These are phyloP conservation scores for Thereva nobilitata DNA, from an alignment of 2,888 invertebrate species.

Conservation along the genomic window DNA sequence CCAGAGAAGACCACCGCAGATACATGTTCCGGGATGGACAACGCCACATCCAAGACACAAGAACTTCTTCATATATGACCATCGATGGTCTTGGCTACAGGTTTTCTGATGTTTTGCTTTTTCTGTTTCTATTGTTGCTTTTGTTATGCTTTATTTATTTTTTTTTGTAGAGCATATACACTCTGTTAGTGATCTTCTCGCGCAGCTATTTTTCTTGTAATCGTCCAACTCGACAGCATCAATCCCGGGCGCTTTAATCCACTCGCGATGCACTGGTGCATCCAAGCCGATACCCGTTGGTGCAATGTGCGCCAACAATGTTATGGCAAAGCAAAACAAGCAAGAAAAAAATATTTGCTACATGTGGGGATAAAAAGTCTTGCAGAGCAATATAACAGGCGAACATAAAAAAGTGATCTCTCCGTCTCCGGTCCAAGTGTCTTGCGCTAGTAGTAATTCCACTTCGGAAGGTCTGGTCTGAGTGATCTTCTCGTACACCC, in stretches of 20 bases:
- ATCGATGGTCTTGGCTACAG: slow-evolving; percentile 29
- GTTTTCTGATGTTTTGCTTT: slow-evolving; percentile 26
- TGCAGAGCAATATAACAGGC: no score
- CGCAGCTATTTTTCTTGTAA: slow-evolving; percentile 31
- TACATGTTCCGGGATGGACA: slow-evolving; percentile 21
- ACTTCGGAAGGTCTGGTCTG: not conserved
- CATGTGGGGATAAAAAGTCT: no score
- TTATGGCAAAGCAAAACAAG: no score
- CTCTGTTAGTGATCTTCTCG: slow-evolving; percentile 28
- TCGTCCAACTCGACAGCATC: slow-evolving; percentile 36
- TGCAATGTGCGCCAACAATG: no score
- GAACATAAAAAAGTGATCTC: no score
- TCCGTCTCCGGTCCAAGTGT: no score
- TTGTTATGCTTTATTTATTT: slow-evolving; percentile 14
- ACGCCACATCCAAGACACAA: slow-evolving; percentile 5
- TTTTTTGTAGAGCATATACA: slow-evolving; percentile 20
- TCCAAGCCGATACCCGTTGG: no score
- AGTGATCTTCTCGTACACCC: slow-evolving; percentile 3
- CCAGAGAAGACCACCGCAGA: slow-evolving; percentile 31
- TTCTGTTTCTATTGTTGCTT: slow-evolving; percentile 21
- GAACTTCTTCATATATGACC: slow-evolving; percentile 29
- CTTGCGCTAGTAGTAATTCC: no score
- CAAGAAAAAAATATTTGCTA: no score
- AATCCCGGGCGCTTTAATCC: slow-evolving; percentile 28
- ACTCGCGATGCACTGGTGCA: slow-evolving; percentile 22